A percentile compares a stretch with the other conserved stretches of the same genome.
These are phyloP conservation scores for Itoplectis maculator DNA, from an alignment of 2,888 invertebrate genomes.

Conservation along the genomic window DNA sequence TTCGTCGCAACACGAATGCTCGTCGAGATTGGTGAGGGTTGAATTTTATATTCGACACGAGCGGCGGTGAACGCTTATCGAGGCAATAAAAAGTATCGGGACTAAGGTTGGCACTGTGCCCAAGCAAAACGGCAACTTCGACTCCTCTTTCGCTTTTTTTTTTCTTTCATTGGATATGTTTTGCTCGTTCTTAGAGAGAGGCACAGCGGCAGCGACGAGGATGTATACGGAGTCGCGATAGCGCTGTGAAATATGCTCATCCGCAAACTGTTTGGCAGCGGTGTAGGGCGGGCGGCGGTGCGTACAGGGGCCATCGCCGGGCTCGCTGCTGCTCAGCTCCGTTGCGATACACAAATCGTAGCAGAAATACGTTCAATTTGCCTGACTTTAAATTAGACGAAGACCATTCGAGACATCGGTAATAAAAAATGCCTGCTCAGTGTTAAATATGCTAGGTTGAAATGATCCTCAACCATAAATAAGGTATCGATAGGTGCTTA, in stretches of 20 bases:
- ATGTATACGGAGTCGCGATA: slow-evolving; percentile 71
- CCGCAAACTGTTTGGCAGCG: slow-evolving; percentile 72
- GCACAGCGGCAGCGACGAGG: slow-evolving; percentile 5
- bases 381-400: no score
- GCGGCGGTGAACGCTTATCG: slow-evolving; percentile 75
- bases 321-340: not conserved
- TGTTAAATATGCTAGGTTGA: no score
- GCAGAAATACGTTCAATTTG: no score
- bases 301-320: slow-evolving; percentile 65
- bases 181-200: slow-evolving; percentile 26
- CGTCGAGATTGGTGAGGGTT: slow-evolving; percentile 57
- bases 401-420: no score
- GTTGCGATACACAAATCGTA: not conserved
- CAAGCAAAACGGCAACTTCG: slow-evolving; percentile 72
- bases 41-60: slow-evolving; percentile 63
- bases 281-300: slow-evolving; percentile 64
- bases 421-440: no score
- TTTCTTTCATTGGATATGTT: slow-evolving; percentile 63
- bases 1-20: slow-evolving; percentile 65
- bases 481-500: no score
- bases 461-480: no score
- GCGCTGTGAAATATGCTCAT: slow-evolving; percentile 81
- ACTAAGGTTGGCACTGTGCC: slow-evolving; percentile 81
- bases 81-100: slow-evolving; percentile 81
- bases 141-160: slow-evolving; percentile 66